Evolutionary conservation across 2,797 vertebrate species (phyloP).

Genomic region (Characodon lateralis): DNA sequence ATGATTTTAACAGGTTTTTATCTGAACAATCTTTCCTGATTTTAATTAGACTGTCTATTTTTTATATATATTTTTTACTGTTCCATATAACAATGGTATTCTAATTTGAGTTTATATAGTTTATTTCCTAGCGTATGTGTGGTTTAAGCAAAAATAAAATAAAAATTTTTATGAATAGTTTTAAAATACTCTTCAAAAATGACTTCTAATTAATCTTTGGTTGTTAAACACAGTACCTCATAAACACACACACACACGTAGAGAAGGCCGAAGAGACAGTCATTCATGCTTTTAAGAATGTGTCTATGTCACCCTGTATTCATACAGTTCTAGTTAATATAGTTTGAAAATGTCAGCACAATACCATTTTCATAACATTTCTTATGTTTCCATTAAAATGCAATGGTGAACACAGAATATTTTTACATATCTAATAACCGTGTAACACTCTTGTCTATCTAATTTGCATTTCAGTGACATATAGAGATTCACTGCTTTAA

Average conservation of each 20-base stretch:
- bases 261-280: no score
- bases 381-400: not conserved
- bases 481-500: no score
- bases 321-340: not conserved
- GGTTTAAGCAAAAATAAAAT: not conserved
- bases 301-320: no score
- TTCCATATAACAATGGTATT: not conserved
- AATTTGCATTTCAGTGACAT: not conserved
- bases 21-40: not conserved
- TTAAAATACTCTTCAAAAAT: no score
- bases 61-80: not conserved
- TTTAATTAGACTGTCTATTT: not conserved
- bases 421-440: not conserved
- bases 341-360: not conserved
- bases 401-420: not conserved
- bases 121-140: not conserved
- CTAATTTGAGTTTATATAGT: not conserved
- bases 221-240: no score
- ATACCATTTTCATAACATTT: not conserved
- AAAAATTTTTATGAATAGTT: no score
- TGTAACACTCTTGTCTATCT: not conserved
- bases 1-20: not conserved
- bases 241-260: not conserved
- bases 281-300: no score
- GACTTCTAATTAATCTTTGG: no score